Conservation (phyloP, 2,113 vertebrate genomes). For the Naja naja region DNA sequence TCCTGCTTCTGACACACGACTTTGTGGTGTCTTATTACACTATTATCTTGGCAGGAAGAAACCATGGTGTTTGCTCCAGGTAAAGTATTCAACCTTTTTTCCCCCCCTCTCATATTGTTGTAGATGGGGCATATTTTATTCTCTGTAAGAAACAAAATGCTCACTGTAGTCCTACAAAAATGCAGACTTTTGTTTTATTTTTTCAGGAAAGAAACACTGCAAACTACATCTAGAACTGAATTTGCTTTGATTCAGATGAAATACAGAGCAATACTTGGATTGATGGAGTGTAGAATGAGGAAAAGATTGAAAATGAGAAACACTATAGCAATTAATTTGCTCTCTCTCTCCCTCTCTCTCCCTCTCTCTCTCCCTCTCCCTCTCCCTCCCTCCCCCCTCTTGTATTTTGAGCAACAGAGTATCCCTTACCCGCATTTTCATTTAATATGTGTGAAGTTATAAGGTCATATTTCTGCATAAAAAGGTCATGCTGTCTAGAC, state of each 20-base stretch:
- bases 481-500: background rate
- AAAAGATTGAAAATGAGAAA: background rate
- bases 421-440: background rate
- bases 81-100: conserved; percentile 54
- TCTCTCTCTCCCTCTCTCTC: background rate
- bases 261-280: background rate
- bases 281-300: background rate
- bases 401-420: background rate
- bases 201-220: background rate
- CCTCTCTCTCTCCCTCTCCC: background rate
- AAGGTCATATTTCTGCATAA: background rate
- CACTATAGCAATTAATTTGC: background rate
- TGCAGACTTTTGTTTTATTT: background rate
- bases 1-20: background rate
- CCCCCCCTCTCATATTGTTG: background rate
- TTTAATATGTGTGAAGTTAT: background rate
- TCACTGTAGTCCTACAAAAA: background rate
- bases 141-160: background rate
- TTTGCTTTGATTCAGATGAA: background rate
- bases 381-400: background rate
- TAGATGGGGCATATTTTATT: background rate
- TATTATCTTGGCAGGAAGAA: conserved; percentile 30
- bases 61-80: conserved; percentile 80
- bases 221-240: background rate
- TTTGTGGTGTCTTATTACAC: background rate